Percentiles rank a stretch among this genome's conserved stretches.
Evolutionary conservation across 2,888 invertebrate species (phyloP).

Genomic region (Polydrusus pterygomalis): DNA sequence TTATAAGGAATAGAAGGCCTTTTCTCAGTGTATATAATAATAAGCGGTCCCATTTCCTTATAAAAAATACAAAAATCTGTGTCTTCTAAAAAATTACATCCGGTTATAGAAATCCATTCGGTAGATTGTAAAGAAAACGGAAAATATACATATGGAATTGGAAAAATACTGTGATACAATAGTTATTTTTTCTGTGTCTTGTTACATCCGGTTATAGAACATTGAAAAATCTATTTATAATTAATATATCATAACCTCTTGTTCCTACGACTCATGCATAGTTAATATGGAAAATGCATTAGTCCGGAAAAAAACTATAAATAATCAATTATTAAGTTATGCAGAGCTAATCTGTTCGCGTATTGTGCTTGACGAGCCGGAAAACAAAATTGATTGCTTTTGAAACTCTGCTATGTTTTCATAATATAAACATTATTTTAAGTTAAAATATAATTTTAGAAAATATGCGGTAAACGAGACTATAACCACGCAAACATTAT

Average conservation of each 20-base stretch:
- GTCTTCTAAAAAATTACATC: too few species aligned
- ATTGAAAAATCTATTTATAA: not conserved
- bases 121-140: too few species aligned
- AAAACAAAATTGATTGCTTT: conserved; percentile 25
- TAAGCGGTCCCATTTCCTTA: too few species aligned
- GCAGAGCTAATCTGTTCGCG: conserved; percentile 15
- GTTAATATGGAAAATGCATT: conserved; percentile 22
- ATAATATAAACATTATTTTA: conserved; percentile 11
- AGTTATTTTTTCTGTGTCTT: too few species aligned
- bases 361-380: conserved; percentile 19
- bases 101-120: too few species aligned
- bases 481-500: too few species aligned
- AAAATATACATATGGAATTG: too few species aligned
- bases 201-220: too few species aligned
- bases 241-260: conserved; percentile 17
- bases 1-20: too few species aligned
- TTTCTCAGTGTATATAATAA: too few species aligned
- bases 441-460: conserved; percentile 7
- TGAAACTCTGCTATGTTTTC: conserved; percentile 12
- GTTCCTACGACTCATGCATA: conserved; percentile 9
- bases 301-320: conserved; percentile 24
- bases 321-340: conserved; percentile 30
- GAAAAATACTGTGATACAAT: too few species aligned
- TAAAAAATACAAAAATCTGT: too few species aligned
- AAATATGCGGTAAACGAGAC: not conserved